Evolutionary conservation across 2,113 vertebrate genomes (phyloP).

Genomic region (Carassius auratus): DNA sequence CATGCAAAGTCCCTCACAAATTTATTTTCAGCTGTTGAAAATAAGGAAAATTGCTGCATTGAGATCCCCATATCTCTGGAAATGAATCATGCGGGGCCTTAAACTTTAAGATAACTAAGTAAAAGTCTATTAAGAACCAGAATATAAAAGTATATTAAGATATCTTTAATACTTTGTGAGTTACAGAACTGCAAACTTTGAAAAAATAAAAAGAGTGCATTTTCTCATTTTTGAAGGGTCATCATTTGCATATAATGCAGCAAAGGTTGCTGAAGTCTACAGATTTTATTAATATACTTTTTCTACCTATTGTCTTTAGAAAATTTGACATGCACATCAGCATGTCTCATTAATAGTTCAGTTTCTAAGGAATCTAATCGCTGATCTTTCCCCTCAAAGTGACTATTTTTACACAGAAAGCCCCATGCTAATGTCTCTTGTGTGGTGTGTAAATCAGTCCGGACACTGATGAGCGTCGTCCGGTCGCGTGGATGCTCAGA

Average conservation of each 20-base stretch:
- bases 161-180: background rate
- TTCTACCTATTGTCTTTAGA: background rate
- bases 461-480: conserved; percentile 45
- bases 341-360: background rate
- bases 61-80: background rate
- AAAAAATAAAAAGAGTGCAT: background rate
- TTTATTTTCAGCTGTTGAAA: no score
- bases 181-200: background rate
- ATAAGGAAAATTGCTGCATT: background rate
- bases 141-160: background rate
- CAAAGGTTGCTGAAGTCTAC: background rate
- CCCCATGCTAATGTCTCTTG: conserved; percentile 30
- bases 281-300: background rate
- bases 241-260: background rate
- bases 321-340: background rate
- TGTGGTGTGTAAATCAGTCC: conserved; percentile 49
- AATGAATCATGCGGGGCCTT: background rate
- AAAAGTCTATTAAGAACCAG: background rate
- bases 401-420: conserved; percentile 45
- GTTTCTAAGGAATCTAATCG: background rate
- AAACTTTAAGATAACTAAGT: background rate
- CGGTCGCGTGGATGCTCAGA: conserved; percentile 44
- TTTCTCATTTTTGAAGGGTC: no score
- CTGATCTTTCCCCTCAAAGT: conserved; percentile 31
- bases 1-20: no score